Evolutionary conservation across 2,888 invertebrate species (phyloP).

Genomic region (Eurois occulta): DNA sequence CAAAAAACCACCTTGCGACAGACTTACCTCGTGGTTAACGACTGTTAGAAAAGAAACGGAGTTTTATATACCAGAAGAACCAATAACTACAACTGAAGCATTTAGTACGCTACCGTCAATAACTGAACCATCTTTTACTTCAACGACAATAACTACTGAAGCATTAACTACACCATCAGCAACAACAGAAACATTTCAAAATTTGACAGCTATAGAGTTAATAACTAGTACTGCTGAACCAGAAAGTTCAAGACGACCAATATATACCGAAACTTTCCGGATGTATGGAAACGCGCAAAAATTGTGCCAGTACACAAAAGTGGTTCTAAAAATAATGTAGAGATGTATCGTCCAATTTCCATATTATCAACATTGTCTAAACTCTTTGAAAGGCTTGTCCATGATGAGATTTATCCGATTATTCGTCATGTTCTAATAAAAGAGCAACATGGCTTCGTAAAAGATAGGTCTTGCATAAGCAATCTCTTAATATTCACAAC

Average conservation of each 20-base stretch:
- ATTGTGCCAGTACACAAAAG: too few species aligned
- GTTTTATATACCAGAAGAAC: neutral
- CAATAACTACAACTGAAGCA: slow-evolving; percentile 20
- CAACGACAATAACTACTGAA: slow-evolving; percentile 2
- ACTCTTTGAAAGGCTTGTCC: too few species aligned
- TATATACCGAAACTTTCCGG: neutral
- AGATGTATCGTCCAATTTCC: too few species aligned
- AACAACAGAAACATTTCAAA: too few species aligned
- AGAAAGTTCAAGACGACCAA: neutral
- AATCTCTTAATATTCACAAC: too few species aligned
- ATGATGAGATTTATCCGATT: too few species aligned
- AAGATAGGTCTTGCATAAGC: too few species aligned
- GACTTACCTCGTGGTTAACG: slow-evolving; percentile 40
- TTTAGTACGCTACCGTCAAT: neutral
- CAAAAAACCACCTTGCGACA: slow-evolving; percentile 25
- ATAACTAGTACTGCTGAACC: slow-evolving; percentile 5
- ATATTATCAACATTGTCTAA: too few species aligned
- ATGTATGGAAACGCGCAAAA: too few species aligned
- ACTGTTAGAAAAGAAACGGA: neutral
- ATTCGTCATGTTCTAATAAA: too few species aligned
- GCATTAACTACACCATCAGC: neutral
- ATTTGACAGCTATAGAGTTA: neutral
- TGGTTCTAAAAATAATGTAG: too few species aligned
- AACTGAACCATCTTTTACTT: neutral
- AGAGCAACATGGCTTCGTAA: too few species aligned